Evolutionary conservation across 37 sponge, comb jelly and placozoan species (phyloP).

Genomic region (Mnemiopsis leidyi): DNA sequence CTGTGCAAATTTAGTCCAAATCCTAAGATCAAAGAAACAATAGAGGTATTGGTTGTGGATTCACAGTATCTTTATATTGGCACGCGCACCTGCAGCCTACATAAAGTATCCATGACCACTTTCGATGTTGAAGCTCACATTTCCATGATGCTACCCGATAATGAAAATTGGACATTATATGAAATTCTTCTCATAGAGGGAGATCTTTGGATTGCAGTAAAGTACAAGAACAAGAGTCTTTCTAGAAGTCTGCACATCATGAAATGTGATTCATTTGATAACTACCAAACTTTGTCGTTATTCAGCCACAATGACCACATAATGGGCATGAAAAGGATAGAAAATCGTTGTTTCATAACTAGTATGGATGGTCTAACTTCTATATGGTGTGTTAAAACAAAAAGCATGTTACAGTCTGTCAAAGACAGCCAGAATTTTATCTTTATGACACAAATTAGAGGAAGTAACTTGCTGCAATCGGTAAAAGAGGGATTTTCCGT

Average conservation of each 20-base stretch:
- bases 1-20: background rate
- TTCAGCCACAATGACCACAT: background rate
- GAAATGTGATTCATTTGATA: background rate
- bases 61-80: background rate
- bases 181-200: background rate
- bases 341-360: background rate
- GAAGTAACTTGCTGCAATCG: background rate
- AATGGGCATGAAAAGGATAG: background rate
- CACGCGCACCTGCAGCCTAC: background rate
- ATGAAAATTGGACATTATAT: constrained; percentile 4
- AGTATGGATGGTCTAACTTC: background rate
- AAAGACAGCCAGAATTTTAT: background rate
- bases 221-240: background rate
- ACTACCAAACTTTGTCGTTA: background rate
- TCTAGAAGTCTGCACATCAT: background rate
- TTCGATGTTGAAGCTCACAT: background rate
- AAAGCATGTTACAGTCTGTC: background rate
- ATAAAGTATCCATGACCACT: background rate
- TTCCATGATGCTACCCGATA: background rate
- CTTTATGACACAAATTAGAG: background rate
- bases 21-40: background rate
- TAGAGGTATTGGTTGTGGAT: background rate
- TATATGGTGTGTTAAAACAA: background rate
- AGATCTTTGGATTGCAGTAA: background rate
- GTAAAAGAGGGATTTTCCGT: background rate